A percentile compares a stretch with the other conserved stretches of the same genome.
phyloP scores from a whole-genome alignment of 2,888 invertebrate genomes.

The Drosophila helvetica region DNA sequence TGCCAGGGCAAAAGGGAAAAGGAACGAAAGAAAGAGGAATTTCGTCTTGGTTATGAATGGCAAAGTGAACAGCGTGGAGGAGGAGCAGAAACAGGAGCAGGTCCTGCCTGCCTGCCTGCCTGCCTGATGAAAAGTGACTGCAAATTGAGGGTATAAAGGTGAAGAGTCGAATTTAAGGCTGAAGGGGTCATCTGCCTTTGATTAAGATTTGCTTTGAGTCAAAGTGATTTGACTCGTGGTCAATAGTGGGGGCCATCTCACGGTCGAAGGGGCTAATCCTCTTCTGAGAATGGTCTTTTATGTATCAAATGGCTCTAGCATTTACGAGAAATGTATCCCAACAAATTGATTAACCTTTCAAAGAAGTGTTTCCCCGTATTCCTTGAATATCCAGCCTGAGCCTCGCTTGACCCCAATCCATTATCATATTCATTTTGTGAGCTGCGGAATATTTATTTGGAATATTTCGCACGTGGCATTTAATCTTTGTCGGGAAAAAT shows the following conservation, averaged over 20 bases:
- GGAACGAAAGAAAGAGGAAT: constrained; percentile 17
- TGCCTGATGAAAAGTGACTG: constrained; percentile 41
- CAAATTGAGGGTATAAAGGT: constrained; percentile 49
- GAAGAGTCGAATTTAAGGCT: constrained; percentile 60
- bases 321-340: too few species aligned
- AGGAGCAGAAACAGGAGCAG: constrained; percentile 3
- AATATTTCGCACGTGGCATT: constrained; percentile 43
- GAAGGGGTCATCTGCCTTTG: constrained; percentile 31
- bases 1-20: constrained; percentile 32
- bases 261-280: background rate
- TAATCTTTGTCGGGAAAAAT: constrained; percentile 42
- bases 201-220: constrained; percentile 53
- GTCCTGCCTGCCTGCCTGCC: too few species aligned
- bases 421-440: background rate
- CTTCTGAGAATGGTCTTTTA: too few species aligned
- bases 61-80: constrained; percentile 33
- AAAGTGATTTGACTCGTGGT: constrained; percentile 42
- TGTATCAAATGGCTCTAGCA: background rate
- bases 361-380: too few species aligned
- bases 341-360: too few species aligned
- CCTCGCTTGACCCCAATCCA: too few species aligned
- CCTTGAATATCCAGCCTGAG: too few species aligned
- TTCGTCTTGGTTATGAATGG: constrained; percentile 44
- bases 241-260: background rate
- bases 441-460: constrained; percentile 5